These are phyloP conservation scores for Botia kubotai DNA, from an alignment of 2,797 vertebrate genomes.

Conservation along the genomic window DNA sequence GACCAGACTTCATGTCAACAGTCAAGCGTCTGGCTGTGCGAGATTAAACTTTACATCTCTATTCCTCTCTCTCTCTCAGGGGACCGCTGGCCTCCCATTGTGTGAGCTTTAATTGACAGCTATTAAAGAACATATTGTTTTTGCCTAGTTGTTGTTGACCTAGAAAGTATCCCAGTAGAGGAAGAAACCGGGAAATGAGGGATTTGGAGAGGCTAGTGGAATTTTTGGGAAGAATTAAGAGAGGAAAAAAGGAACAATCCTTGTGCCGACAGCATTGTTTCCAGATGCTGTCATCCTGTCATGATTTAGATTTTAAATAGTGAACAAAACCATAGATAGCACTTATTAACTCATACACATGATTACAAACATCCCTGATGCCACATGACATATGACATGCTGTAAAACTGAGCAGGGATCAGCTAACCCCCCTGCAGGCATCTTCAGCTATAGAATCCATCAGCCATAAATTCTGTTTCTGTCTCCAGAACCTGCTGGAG, in stretches of 20 bases:
- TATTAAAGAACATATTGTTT: constrained; percentile 49
- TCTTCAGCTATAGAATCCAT: constrained; percentile 24
- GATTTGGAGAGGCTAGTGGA: constrained; percentile 13
- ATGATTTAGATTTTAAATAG: constrained; percentile 40
- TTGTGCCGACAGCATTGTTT: constrained; percentile 12
- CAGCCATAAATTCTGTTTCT: not conserved
- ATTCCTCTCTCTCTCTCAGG: not conserved
- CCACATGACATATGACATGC: constrained; percentile 9
- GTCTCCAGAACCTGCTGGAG: not conserved
- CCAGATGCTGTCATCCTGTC: constrained; percentile 20
- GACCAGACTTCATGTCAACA: not conserved
- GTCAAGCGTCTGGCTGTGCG: not conserved
- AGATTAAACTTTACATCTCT: not conserved
- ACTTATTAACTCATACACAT: not conserved
- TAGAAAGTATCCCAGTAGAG: constrained; percentile 31
- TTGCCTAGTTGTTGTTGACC: constrained; percentile 45
- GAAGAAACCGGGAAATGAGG: constrained; percentile 8
- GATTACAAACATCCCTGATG: constrained; percentile 24
- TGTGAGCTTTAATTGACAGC: constrained; percentile 36
- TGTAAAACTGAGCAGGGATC: constrained; percentile 18
- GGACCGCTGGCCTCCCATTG: constrained; percentile 15
- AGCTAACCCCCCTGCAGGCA: constrained; percentile 1
- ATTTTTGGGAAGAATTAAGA: constrained; percentile 38
- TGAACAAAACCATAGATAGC: not conserved
- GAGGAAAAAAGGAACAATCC: constrained; percentile 13